Conservation (phyloP, 2,797 vertebrate genomes). For the Miichthys miiuy region DNA sequence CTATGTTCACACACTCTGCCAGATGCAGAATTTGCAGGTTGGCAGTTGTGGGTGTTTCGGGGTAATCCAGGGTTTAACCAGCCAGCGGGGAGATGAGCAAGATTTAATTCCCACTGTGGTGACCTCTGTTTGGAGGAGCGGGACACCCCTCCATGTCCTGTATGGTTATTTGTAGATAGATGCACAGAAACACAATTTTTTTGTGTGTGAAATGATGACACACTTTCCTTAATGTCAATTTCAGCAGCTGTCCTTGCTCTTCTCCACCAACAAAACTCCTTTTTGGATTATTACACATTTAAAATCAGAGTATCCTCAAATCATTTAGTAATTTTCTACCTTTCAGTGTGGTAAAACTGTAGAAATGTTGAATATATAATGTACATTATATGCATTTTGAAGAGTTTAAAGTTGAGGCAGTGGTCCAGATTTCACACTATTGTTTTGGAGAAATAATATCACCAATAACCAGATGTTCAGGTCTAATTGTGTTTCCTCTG, state of each 20-base stretch:
- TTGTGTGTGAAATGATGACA: not conserved
- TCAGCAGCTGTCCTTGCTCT: not conserved
- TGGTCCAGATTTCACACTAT: conserved; percentile 31
- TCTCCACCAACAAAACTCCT: not conserved
- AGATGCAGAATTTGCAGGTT: conserved; percentile 18
- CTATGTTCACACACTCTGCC: conserved; percentile 3
- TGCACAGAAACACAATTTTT: not conserved
- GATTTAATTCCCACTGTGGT: conserved; percentile 44
- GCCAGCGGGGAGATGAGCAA: conserved; percentile 37
- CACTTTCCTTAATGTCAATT: not conserved
- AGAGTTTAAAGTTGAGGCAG: conserved; percentile 6
- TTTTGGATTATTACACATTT: not conserved
- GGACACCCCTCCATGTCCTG: conserved; percentile 15
- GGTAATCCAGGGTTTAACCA: conserved; percentile 52
- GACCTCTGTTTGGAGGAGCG: conserved; percentile 21
- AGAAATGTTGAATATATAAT: not conserved
- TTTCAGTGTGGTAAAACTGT: not conserved
- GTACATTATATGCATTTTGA: not conserved
- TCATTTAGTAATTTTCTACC: not conserved
- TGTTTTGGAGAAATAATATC: conserved; percentile 37
- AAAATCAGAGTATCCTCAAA: not conserved
- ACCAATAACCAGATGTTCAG: conserved; percentile 47
- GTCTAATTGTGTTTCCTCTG: conserved; percentile 32
- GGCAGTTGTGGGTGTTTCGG: conserved; percentile 30
- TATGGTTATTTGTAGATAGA: not conserved